phyloP scores from a whole-genome alignment of 2,888 invertebrate species.

The Blastobasis lacticolella region DNA sequence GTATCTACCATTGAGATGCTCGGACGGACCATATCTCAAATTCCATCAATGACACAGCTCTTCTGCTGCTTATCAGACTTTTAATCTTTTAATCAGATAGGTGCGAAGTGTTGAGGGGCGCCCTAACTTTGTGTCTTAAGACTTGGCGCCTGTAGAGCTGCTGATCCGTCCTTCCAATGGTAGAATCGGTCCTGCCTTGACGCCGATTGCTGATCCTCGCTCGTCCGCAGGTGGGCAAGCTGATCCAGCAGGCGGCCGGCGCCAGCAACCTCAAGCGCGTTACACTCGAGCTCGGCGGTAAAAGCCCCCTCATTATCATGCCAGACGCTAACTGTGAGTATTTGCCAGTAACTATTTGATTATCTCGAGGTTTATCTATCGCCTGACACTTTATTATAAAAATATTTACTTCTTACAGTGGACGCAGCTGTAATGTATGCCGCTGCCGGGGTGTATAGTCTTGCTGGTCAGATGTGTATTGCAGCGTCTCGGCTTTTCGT shows the following conservation, averaged over 20 bases:
- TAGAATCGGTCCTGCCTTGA: conserved; percentile 73
- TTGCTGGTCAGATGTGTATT: conserved; percentile 50
- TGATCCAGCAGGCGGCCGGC: conserved; percentile 63
- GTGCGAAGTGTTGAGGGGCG: no score
- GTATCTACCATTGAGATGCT: no score
- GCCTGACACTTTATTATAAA: conserved; percentile 45
- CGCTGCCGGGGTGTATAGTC: conserved; percentile 43
- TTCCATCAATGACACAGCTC: no score
- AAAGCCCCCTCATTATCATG: conserved; percentile 89
- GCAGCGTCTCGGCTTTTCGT: conserved; percentile 83
- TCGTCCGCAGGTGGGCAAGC: conserved; percentile 81
- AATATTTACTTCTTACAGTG: conserved; percentile 41
- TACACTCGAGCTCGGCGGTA: conserved; percentile 90
- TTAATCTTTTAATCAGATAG: no score
- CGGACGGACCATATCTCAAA: no score
- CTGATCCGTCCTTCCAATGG: conserved; percentile 76
- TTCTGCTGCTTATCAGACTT: no score
- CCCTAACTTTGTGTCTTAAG: no score
- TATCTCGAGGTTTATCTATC: no score
- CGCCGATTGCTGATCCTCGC: conserved; percentile 72
- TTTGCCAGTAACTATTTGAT: no score
- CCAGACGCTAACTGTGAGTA: conserved; percentile 82
- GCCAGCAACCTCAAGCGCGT: conserved; percentile 78
- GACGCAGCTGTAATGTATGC: conserved; percentile 58
- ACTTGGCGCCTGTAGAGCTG: conserved; percentile 75